Base-by-base conservation (phyloP, 2,888 invertebrate genomes). In the Coelopa pilipes region DNA sequence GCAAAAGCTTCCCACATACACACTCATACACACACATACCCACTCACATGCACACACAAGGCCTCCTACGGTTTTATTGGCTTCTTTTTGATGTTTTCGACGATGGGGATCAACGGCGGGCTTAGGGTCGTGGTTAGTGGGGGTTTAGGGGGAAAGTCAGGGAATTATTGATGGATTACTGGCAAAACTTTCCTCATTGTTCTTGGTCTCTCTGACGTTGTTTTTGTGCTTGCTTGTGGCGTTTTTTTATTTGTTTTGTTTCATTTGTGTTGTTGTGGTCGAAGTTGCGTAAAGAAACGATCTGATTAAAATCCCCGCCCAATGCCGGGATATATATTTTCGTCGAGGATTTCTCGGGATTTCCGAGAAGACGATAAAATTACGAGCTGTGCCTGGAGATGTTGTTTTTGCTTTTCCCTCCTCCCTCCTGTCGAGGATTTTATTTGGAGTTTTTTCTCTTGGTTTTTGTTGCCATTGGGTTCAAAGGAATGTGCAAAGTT, bases 131-230 rank as follows among this genome's bases (percentile, higher is more conserved):
- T 34, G 34, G 34, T 34, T 34, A 34, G 34, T 34, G 34, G 34
- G 34, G 34, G 7, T 34, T 34, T 34, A 15, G 21, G 49, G 2
- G 15, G 13, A 66, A 49, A 34, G 13, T 34, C 63, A n/a, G 15
- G 55, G 69, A 19, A 63, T 70, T 70, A 63, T 70, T 70, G 70
- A 63, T 50, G 70, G 70, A 70, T 70, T 62, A 70, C 63, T 63
- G 59, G 45, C 46, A 63, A 70, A 63, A 63, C 62, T 53, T 70
- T 45, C 55, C 9, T 34, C 53, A 10, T 55, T 53, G 67, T 67
- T 53, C 15, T 67, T 34, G 53, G 2, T 34, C 34, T 34, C 34
- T 2, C 34, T 53, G 53, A 7, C 10, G 53, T 7, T 17, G 55
- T 55, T 2, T 57, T 57, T 17, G 7, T 57, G 10, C n/a, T 19